A percentile compares a stretch with the other conserved stretches of the same genome.
These are phyloP conservation scores for Tenthredo distinguenda DNA, from an alignment of 2,888 invertebrate genomes.

Conservation along the genomic window DNA sequence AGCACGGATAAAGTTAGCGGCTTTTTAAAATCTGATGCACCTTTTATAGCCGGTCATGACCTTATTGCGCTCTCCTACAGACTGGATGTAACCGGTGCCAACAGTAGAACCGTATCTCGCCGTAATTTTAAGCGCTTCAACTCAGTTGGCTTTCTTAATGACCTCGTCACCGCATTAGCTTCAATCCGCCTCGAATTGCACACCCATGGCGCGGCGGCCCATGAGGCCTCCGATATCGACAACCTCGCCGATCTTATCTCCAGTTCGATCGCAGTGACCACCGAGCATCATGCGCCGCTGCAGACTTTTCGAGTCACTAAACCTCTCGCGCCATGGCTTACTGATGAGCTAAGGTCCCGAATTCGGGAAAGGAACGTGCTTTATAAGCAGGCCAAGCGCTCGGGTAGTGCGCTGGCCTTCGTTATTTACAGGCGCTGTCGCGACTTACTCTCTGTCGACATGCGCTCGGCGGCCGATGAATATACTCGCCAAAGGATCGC, in stretches of 20 bases:
- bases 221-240: not conserved
- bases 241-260: not conserved
- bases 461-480: too few relatives aligned
- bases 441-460: too few relatives aligned
- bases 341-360: not conserved
- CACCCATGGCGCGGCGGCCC: too few relatives aligned
- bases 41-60: not conserved
- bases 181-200: not conserved
- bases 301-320: not conserved
- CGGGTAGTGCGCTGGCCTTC: not conserved
- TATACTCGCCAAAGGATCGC: too few relatives aligned
- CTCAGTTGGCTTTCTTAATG: not conserved
- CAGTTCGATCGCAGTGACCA: not conserved
- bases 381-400: not conserved
- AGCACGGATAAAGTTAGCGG: not conserved
- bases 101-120: not conserved
- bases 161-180: not conserved
- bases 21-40: not conserved
- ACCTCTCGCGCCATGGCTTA: not conserved
- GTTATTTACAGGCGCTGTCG: too few relatives aligned
- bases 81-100: not conserved
- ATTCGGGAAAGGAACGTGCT: not conserved
- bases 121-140: not conserved
- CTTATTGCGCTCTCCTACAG: not conserved
- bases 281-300: not conserved